These are phyloP conservation scores for Cyclina sinensis DNA, from an alignment of 1,140 invertebrate species.

Conservation along the genomic window DNA sequence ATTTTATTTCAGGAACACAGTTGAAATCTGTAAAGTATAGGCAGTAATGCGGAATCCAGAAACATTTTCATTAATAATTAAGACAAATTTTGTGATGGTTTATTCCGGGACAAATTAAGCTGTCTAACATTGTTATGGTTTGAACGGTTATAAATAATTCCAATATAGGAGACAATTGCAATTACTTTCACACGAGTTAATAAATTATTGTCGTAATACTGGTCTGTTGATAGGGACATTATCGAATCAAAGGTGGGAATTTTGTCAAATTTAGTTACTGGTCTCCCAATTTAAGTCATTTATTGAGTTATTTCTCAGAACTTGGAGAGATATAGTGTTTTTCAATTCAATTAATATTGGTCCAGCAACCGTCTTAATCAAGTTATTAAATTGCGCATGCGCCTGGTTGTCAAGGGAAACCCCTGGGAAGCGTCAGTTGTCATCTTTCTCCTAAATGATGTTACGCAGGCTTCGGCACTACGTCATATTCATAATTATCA, in stretches of 20 bases:
- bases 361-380: slow-evolving; percentile 63
- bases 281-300: slow-evolving; percentile 78
- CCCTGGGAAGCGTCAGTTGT: slow-evolving; percentile 76
- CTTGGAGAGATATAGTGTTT: slow-evolving; percentile 78
- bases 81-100: slow-evolving; percentile 76
- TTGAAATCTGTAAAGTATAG: slow-evolving; percentile 56
- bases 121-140: slow-evolving; percentile 75
- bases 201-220: slow-evolving; percentile 79
- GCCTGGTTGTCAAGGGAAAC: slow-evolving; percentile 53
- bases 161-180: slow-evolving; percentile 80
- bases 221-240: slow-evolving; percentile 78
- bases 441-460: slow-evolving; percentile 47
- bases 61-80: slow-evolving; percentile 77
- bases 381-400: slow-evolving; percentile 64
- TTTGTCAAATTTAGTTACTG: slow-evolving; percentile 82
- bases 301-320: slow-evolving; percentile 78
- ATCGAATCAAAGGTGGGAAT: slow-evolving; percentile 78
- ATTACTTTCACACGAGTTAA: slow-evolving; percentile 81
- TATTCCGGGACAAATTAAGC: slow-evolving; percentile 79
- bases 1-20: slow-evolving; percentile 53
- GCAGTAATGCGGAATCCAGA: slow-evolving; percentile 42
- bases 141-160: slow-evolving; percentile 79
- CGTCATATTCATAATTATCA: slow-evolving; percentile 30
- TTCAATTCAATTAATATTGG: slow-evolving; percentile 80
- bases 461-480: slow-evolving; percentile 8